Evolutionary conservation across 1,140 invertebrate genomes (phyloP).

Genomic region (Lethrus apterus): DNA sequence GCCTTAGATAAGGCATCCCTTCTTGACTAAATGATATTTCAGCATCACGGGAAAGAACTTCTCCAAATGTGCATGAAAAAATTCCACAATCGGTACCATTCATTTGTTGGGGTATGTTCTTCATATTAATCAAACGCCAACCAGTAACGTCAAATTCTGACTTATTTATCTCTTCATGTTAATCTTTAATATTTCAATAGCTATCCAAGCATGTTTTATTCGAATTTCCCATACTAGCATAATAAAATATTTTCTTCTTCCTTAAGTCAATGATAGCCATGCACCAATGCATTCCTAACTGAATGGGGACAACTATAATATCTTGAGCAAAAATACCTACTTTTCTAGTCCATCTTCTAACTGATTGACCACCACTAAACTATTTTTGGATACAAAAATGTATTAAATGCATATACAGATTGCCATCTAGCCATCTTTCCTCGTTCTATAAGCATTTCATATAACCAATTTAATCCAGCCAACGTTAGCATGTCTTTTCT

Average conservation of each 20-base stretch:
- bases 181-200: slow-evolving; percentile 66
- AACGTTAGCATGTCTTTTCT: slow-evolving; percentile 75
- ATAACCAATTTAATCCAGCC: slow-evolving; percentile 81
- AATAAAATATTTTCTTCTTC: slow-evolving; percentile 73
- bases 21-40: slow-evolving; percentile 75
- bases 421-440: slow-evolving; percentile 57
- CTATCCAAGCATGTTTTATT: slow-evolving; percentile 67
- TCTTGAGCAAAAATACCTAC: slow-evolving; percentile 83
- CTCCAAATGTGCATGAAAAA: slow-evolving; percentile 93
- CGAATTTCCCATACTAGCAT: slow-evolving; percentile 84
- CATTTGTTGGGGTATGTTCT: slow-evolving; percentile 89
- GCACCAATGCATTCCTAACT: slow-evolving; percentile 95
- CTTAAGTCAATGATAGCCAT: slow-evolving; percentile 83
- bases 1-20: slow-evolving; percentile 89
- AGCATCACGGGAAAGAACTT: slow-evolving; percentile 75
- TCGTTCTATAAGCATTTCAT: slow-evolving; percentile 89
- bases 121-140: slow-evolving; percentile 62
- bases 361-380: slow-evolving; percentile 60
- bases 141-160: slow-evolving; percentile 58
- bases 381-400: slow-evolving; percentile 91
- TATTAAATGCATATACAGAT: slow-evolving; percentile 81
- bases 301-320: slow-evolving; percentile 82
- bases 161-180: slow-evolving; percentile 84
- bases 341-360: slow-evolving; percentile 85
- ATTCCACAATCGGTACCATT: slow-evolving; percentile 98